A percentile compares a stretch with the other conserved stretches of the same genome.
phyloP scores from a whole-genome alignment of 1,140 invertebrate genomes.

The Radopholus similis region DNA sequence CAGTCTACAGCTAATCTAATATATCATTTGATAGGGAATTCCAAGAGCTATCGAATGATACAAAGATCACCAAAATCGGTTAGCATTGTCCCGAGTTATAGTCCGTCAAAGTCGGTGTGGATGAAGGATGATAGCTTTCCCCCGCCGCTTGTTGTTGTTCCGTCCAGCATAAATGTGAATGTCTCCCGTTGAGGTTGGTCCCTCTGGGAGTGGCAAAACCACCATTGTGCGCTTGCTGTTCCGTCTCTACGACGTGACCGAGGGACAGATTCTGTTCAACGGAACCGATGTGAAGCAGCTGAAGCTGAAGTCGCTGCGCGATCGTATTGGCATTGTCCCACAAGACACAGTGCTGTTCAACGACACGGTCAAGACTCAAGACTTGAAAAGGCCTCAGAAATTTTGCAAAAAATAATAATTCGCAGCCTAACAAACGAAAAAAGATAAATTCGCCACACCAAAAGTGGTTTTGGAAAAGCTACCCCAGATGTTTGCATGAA shows the following conservation, averaged over 20 bases:
- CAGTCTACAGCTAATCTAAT: too few relatives aligned
- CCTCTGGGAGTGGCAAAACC: slow-evolving; percentile 85
- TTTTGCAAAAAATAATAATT: slow-evolving; percentile 95
- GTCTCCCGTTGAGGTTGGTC: slow-evolving; percentile 78
- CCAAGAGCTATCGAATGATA: too few relatives aligned
- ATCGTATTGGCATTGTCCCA: slow-evolving; percentile 29
- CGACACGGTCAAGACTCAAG: slow-evolving; percentile 60
- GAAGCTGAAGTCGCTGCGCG: slow-evolving; percentile 36
- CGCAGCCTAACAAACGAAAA: too few relatives aligned
- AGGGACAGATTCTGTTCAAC: slow-evolving; percentile 80
- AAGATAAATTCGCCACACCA: too few relatives aligned
- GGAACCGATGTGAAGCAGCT: slow-evolving; percentile 64
- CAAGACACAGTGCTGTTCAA: slow-evolving; percentile 36
- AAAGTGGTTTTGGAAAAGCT: too few relatives aligned
- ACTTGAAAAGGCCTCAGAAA: slow-evolving; percentile 72
- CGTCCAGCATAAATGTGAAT: too few relatives aligned
- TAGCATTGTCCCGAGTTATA: not conserved
- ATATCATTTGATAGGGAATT: too few relatives aligned
- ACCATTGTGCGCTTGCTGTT: slow-evolving; percentile 87
- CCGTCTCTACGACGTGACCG: slow-evolving; percentile 86
- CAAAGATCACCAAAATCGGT: too few relatives aligned
- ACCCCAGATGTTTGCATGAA: too few relatives aligned
- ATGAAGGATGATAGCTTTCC: too few relatives aligned
- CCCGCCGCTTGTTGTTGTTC: too few relatives aligned
- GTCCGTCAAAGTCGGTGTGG: too few relatives aligned